Conservation (phyloP, 2,113 vertebrate species). For the Lophochroa leadbeateri region DNA sequence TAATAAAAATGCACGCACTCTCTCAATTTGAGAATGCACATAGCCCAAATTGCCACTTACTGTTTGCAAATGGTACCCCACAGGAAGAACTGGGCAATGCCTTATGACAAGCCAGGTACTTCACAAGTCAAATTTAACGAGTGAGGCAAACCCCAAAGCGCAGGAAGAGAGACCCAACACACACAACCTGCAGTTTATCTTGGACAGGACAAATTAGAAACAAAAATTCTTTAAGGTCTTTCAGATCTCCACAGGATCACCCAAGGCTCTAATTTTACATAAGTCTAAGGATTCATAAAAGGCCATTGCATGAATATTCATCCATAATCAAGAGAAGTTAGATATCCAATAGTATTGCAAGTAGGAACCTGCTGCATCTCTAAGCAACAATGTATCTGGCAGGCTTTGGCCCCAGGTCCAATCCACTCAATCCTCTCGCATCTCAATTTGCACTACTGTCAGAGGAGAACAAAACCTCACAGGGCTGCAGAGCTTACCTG, state of each 20-base stretch:
- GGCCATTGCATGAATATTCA: not conserved
- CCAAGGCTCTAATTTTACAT: not conserved
- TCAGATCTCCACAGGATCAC: not conserved
- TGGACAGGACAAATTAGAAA: not conserved
- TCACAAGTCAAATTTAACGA: not conserved
- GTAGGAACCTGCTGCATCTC: slow-evolving; percentile 32
- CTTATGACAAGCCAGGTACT: not conserved
- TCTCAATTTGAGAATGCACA: not conserved
- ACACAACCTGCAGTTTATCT: not conserved
- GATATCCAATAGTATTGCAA: not conserved
- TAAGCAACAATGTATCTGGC: not conserved
- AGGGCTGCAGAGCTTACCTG: not conserved
- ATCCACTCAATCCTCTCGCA: not conserved
- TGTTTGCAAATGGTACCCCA: not conserved
- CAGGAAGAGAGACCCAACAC: not conserved
- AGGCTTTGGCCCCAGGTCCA: not conserved
- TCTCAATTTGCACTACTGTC: slow-evolving; percentile 55
- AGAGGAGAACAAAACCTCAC: not conserved
- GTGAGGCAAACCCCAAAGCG: not conserved
- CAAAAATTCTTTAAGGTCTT: not conserved
- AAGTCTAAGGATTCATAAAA: not conserved
- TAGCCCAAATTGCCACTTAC: not conserved
- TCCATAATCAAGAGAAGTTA: not conserved
- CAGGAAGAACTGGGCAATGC: not conserved
- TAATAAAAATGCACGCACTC: not conserved